Conservation (phyloP, 2,888 invertebrate genomes). For the Linyphia triangularis region DNA sequence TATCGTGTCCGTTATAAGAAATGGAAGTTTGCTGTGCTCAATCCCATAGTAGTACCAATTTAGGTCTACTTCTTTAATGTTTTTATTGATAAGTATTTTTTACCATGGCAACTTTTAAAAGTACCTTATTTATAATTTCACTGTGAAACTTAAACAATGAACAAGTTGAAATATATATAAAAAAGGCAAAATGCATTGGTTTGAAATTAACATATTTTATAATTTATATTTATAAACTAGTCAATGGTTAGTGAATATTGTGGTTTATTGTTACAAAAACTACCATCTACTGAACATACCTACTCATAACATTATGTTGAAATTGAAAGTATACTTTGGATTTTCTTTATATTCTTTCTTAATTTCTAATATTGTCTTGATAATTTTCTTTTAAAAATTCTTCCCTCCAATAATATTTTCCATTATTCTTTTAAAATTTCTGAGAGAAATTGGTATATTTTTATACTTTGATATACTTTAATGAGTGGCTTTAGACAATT, state of each 20-base stretch:
- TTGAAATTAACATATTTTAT: no score
- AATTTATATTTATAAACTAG: no score
- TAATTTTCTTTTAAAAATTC: not conserved
- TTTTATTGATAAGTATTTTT: not conserved
- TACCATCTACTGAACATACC: no score
- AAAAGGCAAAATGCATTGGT: no score
- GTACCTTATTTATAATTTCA: no score
- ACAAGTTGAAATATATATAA: no score
- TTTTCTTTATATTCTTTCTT: not conserved
- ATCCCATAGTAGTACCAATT: not conserved
- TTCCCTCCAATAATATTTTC: not conserved
- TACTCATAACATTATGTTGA: no score
- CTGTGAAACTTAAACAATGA: no score
- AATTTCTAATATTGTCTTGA: not conserved
- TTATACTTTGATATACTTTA: not conserved
- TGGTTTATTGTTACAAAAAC: no score
- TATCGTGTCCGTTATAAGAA: constrained; percentile 7
- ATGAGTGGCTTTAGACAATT: no score
- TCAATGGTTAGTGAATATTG: no score
- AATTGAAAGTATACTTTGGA: no score
- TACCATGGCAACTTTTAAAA: not conserved
- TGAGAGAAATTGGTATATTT: not conserved
- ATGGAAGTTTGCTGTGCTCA: constrained; percentile 56
- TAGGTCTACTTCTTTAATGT: not conserved
- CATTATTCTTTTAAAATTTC: not conserved